Evolutionary conservation across 2,888 invertebrate genomes (phyloP).

Genomic region (Pocota personata): DNA sequence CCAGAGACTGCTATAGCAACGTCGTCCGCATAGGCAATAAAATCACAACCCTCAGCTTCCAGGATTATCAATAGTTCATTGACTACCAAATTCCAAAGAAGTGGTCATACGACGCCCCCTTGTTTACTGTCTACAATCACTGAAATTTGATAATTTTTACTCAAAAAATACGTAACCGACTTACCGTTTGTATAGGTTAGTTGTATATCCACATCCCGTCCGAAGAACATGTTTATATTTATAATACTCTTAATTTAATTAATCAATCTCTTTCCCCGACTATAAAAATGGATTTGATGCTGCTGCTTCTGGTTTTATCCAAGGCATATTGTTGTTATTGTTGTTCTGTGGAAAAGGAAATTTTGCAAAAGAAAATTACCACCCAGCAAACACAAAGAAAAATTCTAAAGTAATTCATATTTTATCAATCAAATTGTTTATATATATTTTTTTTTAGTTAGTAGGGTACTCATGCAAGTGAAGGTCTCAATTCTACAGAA

Average conservation of each 20-base stretch:
- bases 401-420: neutral
- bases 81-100: no score
- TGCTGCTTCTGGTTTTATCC: slow-evolving; percentile 82
- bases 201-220: slow-evolving; percentile 72
- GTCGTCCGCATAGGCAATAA: no score
- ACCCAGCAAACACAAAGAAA: slow-evolving; percentile 5
- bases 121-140: no score
- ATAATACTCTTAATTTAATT: slow-evolving; percentile 80
- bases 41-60: no score
- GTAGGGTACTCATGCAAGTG: slow-evolving; percentile 57
- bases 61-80: no score
- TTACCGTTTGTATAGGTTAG: slow-evolving; percentile 69
- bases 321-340: slow-evolving; percentile 81
- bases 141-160: no score
- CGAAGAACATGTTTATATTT: slow-evolving; percentile 76
- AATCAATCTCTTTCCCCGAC: slow-evolving; percentile 78
- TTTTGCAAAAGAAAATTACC: slow-evolving; percentile 39
- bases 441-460: slow-evolving; percentile 53
- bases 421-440: slow-evolving; percentile 8
- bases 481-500: slow-evolving; percentile 61
- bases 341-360: slow-evolving; percentile 73
- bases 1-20: no score
- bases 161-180: no score
- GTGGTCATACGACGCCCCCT: no score
- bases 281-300: slow-evolving; percentile 83